Evolutionary conservation across 2,113 vertebrate genomes (phyloP).

Genomic region (Serilophus lunatus): DNA sequence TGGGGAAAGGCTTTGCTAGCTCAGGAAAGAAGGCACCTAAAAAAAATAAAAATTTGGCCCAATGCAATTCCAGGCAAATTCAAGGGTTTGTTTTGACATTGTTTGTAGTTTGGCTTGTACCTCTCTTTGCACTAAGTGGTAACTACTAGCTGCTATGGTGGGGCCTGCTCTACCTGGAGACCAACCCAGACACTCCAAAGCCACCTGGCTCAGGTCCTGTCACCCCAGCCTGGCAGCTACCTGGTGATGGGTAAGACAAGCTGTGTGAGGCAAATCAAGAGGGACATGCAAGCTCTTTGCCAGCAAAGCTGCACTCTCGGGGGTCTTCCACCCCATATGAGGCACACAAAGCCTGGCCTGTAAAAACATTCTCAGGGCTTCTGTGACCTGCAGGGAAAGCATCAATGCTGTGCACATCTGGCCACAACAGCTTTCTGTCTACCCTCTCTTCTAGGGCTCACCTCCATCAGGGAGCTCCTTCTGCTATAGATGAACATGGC

Average conservation of each 20-base stretch:
- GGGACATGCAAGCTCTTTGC: background rate
- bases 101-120: background rate
- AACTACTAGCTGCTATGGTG: background rate
- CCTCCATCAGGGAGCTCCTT: background rate
- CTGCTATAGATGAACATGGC: background rate
- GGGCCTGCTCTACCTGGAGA: background rate
- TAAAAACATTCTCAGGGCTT: background rate
- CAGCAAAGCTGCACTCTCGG: background rate
- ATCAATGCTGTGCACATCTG: fast-evolving
- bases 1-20: background rate
- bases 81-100: background rate
- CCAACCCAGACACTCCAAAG: background rate
- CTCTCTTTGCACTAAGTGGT: background rate
- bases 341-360: background rate
- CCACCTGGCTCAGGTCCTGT: background rate
- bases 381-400: background rate
- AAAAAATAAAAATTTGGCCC: background rate
- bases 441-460: background rate
- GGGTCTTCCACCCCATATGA: background rate
- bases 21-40: slow-evolving; percentile 36
- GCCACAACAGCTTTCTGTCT: background rate
- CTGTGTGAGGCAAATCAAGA: background rate
- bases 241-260: background rate
- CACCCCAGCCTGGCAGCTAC: background rate
- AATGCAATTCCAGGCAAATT: background rate